These are phyloP conservation scores for Resseliella maxima DNA, from an alignment of 2,888 invertebrate species.

Conservation along the genomic window DNA sequence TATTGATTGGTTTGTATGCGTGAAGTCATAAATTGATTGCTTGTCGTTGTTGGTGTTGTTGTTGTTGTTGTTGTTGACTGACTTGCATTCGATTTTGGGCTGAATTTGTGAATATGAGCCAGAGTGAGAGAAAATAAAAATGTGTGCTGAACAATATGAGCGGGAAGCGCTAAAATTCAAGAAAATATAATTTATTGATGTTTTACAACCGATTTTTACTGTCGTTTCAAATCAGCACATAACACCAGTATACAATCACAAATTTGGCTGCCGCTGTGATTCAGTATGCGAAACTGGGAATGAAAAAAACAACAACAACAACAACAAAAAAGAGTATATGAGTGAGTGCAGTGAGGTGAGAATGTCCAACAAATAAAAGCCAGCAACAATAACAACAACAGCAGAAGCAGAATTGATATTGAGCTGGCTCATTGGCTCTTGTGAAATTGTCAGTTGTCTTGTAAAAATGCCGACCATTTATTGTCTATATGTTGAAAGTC, in stretches of 20 bases:
- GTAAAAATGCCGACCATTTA: no score
- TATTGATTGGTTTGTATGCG: not conserved
- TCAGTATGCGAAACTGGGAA: not conserved
- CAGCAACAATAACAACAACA: no score
- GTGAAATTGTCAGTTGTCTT: no score
- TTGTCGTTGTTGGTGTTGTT: not conserved
- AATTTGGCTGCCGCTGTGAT: not conserved
- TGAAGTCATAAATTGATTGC: slow-evolving; percentile 45
- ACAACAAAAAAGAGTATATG: no score
- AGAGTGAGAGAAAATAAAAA: not conserved
- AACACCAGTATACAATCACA: no score
- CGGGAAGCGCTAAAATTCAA: not conserved
- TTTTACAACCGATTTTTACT: slow-evolving; percentile 28
- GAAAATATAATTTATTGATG: not conserved
- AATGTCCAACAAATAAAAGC: no score
- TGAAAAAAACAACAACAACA: not conserved
- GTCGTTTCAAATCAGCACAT: not conserved
- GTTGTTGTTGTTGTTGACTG: no score
- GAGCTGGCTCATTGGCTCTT: no score
- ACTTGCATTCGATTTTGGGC: not conserved
- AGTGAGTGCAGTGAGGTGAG: no score
- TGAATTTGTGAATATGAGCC: no score
- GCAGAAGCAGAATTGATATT: no score
- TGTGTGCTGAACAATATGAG: not conserved
- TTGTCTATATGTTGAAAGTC: no score